Evolutionary conservation across 2,797 vertebrate species (phyloP).

Genomic region (Erpetoichthys calabaricus): DNA sequence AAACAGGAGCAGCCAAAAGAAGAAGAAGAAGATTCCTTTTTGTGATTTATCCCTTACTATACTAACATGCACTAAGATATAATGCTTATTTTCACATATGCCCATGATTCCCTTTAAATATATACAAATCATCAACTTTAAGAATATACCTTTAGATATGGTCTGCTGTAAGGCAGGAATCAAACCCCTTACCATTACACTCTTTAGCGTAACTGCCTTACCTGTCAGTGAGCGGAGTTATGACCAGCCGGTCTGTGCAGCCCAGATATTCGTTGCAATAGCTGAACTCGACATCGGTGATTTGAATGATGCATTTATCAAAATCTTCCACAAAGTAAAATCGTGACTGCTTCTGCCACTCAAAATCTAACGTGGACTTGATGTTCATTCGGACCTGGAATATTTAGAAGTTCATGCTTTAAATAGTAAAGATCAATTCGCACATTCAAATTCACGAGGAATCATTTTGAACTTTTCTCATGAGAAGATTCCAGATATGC

Average conservation of each 20-base stretch:
- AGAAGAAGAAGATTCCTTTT: too few relatives aligned
- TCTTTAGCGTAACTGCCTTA: slow-evolving; percentile 17
- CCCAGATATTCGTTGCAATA: slow-evolving; percentile 61
- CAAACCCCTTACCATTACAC: too few relatives aligned
- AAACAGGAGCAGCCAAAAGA: too few relatives aligned
- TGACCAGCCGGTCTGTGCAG: slow-evolving; percentile 56
- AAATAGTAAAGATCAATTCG: slow-evolving; percentile 10
- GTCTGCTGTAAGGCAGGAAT: too few relatives aligned
- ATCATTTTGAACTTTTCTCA: too few relatives aligned
- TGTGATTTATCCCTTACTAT: too few relatives aligned
- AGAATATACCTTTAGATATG: too few relatives aligned
- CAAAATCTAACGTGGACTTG: slow-evolving; percentile 44
- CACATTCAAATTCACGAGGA: not conserved
- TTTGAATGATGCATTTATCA: slow-evolving; percentile 41
- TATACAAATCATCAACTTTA: too few relatives aligned
- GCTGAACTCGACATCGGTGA: slow-evolving; percentile 55
- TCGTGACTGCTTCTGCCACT: slow-evolving; percentile 56
- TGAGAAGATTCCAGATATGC: too few relatives aligned
- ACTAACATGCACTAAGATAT: too few relatives aligned
- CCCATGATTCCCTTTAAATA: too few relatives aligned
- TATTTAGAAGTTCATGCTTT: slow-evolving; percentile 7
- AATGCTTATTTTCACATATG: too few relatives aligned
- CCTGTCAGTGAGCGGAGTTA: slow-evolving; percentile 58
- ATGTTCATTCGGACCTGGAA: slow-evolving; percentile 55
- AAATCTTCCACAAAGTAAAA: slow-evolving; percentile 55